Conservation (phyloP, 2,888 invertebrate genomes). For the Macroteleia sp. region DNA sequence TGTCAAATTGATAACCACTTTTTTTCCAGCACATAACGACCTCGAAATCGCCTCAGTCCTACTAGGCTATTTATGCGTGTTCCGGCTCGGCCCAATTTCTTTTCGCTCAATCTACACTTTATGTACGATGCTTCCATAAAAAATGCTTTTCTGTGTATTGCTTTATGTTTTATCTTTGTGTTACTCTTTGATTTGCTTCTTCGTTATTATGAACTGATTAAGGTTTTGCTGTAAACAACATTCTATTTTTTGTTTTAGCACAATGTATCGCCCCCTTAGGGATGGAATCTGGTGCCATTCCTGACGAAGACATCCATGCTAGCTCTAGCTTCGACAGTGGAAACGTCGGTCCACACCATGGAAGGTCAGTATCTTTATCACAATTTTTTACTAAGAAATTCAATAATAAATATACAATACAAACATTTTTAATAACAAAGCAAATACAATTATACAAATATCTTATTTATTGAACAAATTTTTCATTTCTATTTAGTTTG, state of each 20-base stretch:
- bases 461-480: no score
- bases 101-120: conserved; percentile 3
- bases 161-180: background rate
- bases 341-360: conserved; percentile 93
- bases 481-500: no score
- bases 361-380: conserved; percentile 89
- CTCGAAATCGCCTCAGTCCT: conserved; percentile 56
- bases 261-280: conserved; percentile 93
- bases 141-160: background rate
- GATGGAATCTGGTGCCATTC: conserved; percentile 93
- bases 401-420: no score
- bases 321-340: conserved; percentile 94
- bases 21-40: conserved; percentile 55
- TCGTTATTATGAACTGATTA: no score
- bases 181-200: no score
- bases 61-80: conserved; percentile 45
- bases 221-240: no score
- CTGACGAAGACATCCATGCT: conserved; percentile 91
- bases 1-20: conserved; percentile 81
- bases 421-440: no score
- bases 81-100: conserved; percentile 19
- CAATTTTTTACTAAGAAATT: no score
- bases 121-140: background rate
- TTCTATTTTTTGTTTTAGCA: conserved; percentile 87
- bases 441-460: no score